Evolutionary conservation across 2,797 vertebrate genomes (phyloP), one percentile per base, ranked within the genome.

Genomic region (Lindbergichthys nudifrons): DNA sequence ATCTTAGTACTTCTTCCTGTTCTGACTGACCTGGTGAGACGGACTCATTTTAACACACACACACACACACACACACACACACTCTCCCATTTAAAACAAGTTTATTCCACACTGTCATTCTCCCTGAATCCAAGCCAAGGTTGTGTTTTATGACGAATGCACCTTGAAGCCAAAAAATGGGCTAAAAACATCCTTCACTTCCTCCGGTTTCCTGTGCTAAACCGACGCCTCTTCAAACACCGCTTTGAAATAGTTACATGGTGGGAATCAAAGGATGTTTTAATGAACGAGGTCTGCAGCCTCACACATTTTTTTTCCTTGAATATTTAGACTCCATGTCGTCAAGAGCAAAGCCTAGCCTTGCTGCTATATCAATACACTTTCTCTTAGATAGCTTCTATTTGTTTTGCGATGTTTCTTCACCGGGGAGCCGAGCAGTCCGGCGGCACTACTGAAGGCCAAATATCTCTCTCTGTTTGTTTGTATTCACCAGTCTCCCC

Each of bases 401-500:
- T 45, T 75, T 63, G 23, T 64, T 72, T 23, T 64, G 52, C 21
- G 77, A n/a, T 65, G 75, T 74, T 79, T 76, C 63, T 65, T 71
- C 72, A 66, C 50, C 43, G 53, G 79, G 78, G 70, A 83, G 65
- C 73, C 4, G 0, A 4, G 13, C 50, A 42, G 81, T 71, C 75
- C 53, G 12, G 36, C 15, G 1, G 65, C 80, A 61, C 71, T 2
- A 3, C 42, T 64, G 76, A 88, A 88, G 84, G 87, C 85, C 85
- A 64, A 65, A 83, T 53, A 73, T 79, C 56, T 62, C 76, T 75
- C 53, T 50, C 52, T 73, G 16, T 83, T 74, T 89, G 72, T 92
- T 90, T 86, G 66, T 87, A 86, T 84, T 66, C 39, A 42, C 23
- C 7, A 75, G 79, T 81, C 85, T 87, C 83, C 77, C 62, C 16